phyloP scores from a whole-genome alignment of 1,140 invertebrate genomes.

The Heliconius himera region DNA sequence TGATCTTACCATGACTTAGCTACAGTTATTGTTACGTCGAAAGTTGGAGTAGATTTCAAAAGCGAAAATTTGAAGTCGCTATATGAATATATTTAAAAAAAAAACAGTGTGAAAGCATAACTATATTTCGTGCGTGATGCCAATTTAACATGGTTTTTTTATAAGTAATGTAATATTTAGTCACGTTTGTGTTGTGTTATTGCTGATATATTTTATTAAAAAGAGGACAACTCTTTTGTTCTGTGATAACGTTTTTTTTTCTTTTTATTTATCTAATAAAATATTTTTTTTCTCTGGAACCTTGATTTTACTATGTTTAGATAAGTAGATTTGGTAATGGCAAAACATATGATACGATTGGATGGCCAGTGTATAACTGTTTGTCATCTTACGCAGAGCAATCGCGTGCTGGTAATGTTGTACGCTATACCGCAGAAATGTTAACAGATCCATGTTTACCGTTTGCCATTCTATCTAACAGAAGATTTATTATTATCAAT shows the following conservation, averaged over 20 bases:
- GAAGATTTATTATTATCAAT: constrained; percentile 1
- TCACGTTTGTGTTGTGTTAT: not conserved
- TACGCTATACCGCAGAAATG: constrained; percentile 32
- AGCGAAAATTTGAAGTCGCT: constrained; percentile 17
- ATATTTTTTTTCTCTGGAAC: not conserved
- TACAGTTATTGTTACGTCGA: constrained; percentile 35
- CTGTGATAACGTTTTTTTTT: not conserved
- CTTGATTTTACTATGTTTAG: not conserved
- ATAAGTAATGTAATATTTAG: not conserved
- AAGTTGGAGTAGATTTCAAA: constrained; percentile 37
- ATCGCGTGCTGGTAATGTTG: constrained; percentile 28
- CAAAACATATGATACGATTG: constrained; percentile 6
- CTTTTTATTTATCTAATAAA: not conserved
- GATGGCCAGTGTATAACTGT: constrained; percentile 37
- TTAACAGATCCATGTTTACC: constrained; percentile 29
- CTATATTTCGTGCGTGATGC: constrained; percentile 19
- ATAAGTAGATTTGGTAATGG: not conserved
- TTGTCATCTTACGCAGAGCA: constrained; percentile 25
- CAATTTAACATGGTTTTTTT: constrained; percentile 22
- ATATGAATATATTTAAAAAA: constrained; percentile 30
- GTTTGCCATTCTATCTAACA: constrained; percentile 23
- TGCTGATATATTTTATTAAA: not conserved
- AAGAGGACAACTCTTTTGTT: not conserved
- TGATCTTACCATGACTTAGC: constrained; percentile 33
- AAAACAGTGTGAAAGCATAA: constrained; percentile 38